phyloP scores from a whole-genome alignment of 2,113 vertebrate genomes.

The Paramormyrops kingsleyae region DNA sequence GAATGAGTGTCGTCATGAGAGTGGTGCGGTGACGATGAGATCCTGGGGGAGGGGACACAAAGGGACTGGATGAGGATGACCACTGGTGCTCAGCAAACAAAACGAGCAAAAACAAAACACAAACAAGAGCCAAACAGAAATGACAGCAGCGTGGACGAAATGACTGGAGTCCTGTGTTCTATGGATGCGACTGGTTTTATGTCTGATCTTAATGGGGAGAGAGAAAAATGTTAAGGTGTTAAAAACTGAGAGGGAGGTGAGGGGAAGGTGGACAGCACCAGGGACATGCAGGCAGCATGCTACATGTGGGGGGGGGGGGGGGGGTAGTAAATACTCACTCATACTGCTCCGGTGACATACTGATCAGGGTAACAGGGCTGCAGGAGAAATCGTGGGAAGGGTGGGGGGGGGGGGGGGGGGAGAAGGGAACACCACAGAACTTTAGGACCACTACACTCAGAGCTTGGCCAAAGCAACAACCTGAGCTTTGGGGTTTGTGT shows the following conservation, averaged over 20 bases:
- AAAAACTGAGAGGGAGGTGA: not conserved
- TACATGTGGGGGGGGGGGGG: slow-evolving; percentile 28
- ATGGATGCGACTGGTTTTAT: not conserved
- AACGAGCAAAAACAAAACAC: slow-evolving; percentile 16
- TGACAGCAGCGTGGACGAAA: not conserved
- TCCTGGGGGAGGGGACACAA: slow-evolving; percentile 61
- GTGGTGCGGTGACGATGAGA: slow-evolving; percentile 82
- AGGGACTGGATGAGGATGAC: slow-evolving; percentile 45
- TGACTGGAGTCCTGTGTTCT: not conserved
- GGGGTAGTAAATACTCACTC: slow-evolving; percentile 80
- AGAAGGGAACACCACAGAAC: slow-evolving; percentile 43
- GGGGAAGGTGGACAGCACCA: not conserved
- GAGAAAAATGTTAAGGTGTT: not conserved
- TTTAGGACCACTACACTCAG: slow-evolving; percentile 44
- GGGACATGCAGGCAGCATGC: slow-evolving; percentile 49
- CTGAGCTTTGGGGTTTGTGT: slow-evolving; percentile 30
- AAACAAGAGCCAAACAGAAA: slow-evolving; percentile 27
- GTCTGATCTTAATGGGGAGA: not conserved
- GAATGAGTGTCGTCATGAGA: slow-evolving; percentile 96
- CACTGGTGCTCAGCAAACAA: slow-evolving; percentile 29
- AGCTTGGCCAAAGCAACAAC: slow-evolving; percentile 19
- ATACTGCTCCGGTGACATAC: slow-evolving; percentile 98
- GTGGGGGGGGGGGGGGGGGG: not conserved
- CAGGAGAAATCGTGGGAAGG: slow-evolving; percentile 46
- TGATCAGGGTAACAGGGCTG: slow-evolving; percentile 98